Evolutionary conservation across 2,888 invertebrate species (phyloP).

Genomic region (Adelognathus sp.): DNA sequence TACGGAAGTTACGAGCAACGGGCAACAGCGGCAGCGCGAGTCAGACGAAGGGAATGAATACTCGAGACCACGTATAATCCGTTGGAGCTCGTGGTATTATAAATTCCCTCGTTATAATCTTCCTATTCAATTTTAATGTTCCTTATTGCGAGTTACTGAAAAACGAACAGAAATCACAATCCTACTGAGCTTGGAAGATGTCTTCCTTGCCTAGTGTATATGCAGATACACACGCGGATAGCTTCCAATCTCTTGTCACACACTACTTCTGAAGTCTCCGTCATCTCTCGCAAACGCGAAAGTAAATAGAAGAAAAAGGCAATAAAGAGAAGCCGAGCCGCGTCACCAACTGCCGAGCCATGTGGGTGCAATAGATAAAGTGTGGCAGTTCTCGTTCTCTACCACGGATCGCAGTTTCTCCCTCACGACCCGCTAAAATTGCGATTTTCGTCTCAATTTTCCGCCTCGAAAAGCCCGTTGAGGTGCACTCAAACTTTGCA

Average conservation of each 20-base stretch:
- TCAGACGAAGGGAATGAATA: conserved; percentile 3
- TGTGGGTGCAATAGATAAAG: conserved; percentile 41
- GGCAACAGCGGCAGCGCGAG: neutral
- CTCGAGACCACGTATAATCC: conserved; percentile 3
- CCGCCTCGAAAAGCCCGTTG: too few relatives aligned
- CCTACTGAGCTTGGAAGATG: neutral
- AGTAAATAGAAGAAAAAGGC: conserved; percentile 28
- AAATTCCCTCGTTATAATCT: conserved; percentile 8
- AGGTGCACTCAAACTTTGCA: too few relatives aligned
- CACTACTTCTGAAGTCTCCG: neutral
- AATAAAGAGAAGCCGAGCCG: conserved; percentile 6
- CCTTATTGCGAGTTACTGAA: neutral
- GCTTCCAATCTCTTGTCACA: conserved; percentile 12
- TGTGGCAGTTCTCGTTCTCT: conserved; percentile 24
- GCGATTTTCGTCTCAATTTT: too few relatives aligned
- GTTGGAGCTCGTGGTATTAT: neutral
- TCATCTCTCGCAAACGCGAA: conserved; percentile 24
- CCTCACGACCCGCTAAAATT: conserved; percentile 36
- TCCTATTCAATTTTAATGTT: neutral
- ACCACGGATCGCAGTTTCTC: too few relatives aligned
- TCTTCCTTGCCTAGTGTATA: neutral
- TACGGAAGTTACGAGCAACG: conserved; percentile 44
- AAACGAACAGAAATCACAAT: neutral
- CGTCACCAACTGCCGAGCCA: conserved; percentile 54
- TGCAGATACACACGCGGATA: conserved; percentile 14